Percentiles rank a stretch among this genome's conserved stretches.
Evolutionary conservation across 2,797 vertebrate genomes (phyloP).

Genomic region (Eutrigla gurnardus): DNA sequence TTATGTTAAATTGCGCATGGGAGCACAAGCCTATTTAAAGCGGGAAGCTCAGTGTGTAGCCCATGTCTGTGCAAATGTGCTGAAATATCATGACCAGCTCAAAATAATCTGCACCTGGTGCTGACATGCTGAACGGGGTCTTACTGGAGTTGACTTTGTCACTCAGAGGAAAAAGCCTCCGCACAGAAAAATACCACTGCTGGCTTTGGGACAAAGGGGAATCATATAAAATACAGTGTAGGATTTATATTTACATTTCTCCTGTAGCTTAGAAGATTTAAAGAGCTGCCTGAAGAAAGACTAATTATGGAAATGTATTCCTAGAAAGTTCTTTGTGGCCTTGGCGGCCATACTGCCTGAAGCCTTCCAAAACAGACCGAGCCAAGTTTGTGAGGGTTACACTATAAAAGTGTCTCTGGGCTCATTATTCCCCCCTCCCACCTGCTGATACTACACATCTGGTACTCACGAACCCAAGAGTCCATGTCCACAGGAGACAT

Average conservation of each 20-base stretch:
- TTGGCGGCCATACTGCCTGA: constrained; percentile 31
- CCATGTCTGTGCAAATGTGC: constrained; percentile 79
- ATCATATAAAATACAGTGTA: neutral
- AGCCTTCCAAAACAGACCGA: constrained; percentile 34
- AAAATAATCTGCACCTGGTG: constrained; percentile 87
- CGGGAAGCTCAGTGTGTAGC: constrained; percentile 67
- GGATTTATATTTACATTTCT: constrained; percentile 17
- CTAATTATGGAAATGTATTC: constrained; percentile 58
- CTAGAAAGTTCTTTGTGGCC: constrained; percentile 55
- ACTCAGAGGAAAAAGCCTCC: constrained; percentile 76
- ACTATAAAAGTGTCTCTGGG: constrained; percentile 30
- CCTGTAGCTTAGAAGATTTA: neutral
- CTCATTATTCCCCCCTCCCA: constrained; percentile 25
- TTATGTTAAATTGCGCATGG: constrained; percentile 43
- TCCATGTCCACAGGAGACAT: constrained; percentile 5
- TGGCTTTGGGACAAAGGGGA: constrained; percentile 42
- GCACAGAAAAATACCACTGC: constrained; percentile 50
- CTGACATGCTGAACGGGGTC: constrained; percentile 72
- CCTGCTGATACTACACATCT: constrained; percentile 52
- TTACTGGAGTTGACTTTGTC: constrained; percentile 72
- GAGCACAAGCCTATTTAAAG: constrained; percentile 83
- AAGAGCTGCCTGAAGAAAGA: neutral
- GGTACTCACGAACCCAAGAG: constrained; percentile 21
- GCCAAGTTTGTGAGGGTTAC: constrained; percentile 45
- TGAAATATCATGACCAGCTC: constrained; percentile 82